Base-by-base conservation (phyloP, 2,113 vertebrate species). In the Ammodytes marinus region DNA sequence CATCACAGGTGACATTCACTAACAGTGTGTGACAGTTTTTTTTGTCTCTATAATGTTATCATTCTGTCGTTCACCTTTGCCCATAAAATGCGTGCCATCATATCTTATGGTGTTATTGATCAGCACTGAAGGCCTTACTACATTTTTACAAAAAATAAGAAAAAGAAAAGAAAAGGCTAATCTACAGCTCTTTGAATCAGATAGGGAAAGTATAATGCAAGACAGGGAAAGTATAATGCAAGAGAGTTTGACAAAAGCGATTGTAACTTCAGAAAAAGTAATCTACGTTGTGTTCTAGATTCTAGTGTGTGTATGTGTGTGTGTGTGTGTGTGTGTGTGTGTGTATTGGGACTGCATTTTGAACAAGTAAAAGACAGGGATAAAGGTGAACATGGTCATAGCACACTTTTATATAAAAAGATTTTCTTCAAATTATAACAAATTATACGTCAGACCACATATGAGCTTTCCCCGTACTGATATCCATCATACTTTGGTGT, bases 401-500 rank as follows among this genome's bases (percentile, higher is more conserved):
- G 27, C 27, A 27, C 27, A 78, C 74, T 88, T 73, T 69, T 59
- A 74, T 69, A 49, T 77, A n/a, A n/a, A n/a, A n/a, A n/a, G n/a
- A n/a, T 65, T 55, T 66, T 87, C 75, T 80, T 76, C 88, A 93
- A 93, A 94, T 94, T 90, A 93, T 93, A 90, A 95, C 82, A 94
- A 93, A 94, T 92, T 87, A 94, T 91, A 90, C 92, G 91, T 94
- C 93, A 95, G 87, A 65, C 90, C 81, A 89, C 92, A 94, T 93
- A 93, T 92, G 90, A 94, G 90, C 81, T 91, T 94, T 89, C 74
- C 64, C 66, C 64, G 78, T 76, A 66, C 81, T 77, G 86, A 92
- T 93, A 95, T 95, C 93, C 92, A 95, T 95, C 94, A 95, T 93
- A 92, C 89, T 95, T 94, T 94, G 92, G 84, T 88, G 88, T 95